These are phyloP conservation scores for Rhea americana DNA, from an alignment of 2,113 vertebrate species.

Conservation along the genomic window DNA sequence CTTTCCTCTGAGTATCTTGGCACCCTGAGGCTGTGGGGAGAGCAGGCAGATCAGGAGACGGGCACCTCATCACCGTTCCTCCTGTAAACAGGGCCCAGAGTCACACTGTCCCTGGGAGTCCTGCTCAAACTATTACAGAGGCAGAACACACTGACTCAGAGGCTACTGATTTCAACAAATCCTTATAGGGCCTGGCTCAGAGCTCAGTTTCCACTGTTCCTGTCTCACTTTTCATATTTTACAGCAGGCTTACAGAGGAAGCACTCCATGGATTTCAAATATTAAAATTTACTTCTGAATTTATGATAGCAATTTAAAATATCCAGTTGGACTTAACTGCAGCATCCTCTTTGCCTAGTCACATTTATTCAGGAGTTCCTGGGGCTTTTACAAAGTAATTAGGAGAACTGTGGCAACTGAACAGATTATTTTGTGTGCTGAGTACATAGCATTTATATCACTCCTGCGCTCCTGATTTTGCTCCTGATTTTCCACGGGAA, in stretches of 20 bases:
- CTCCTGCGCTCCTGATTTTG: neutral
- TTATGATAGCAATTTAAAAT: slow-evolving; percentile 62
- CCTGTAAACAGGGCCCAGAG: neutral
- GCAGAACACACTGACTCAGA: neutral
- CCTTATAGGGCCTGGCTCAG: neutral
- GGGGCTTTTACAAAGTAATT: slow-evolving; percentile 56
- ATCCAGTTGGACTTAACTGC: slow-evolving; percentile 38
- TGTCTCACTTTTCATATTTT: neutral
- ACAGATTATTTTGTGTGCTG: slow-evolving; percentile 36
- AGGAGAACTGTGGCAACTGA: slow-evolving; percentile 51
- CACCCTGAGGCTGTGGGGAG: neutral
- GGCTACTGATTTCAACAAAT: fast-evolving
- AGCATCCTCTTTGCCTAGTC: slow-evolving; percentile 51
- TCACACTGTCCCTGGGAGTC: neutral
- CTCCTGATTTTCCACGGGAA: neutral
- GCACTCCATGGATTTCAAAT: neutral
- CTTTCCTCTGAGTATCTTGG: neutral
- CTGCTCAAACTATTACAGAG: neutral
- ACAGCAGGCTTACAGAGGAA: neutral
- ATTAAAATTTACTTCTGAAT: slow-evolving; percentile 41
- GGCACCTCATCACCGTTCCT: neutral
- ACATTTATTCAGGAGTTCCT: slow-evolving; percentile 57
- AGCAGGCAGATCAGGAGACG: neutral
- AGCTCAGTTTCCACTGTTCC: neutral
- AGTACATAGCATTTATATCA: neutral